These are phyloP conservation scores for Coracopsis vasa DNA, from an alignment of 2,113 vertebrate genomes.

Conservation along the genomic window DNA sequence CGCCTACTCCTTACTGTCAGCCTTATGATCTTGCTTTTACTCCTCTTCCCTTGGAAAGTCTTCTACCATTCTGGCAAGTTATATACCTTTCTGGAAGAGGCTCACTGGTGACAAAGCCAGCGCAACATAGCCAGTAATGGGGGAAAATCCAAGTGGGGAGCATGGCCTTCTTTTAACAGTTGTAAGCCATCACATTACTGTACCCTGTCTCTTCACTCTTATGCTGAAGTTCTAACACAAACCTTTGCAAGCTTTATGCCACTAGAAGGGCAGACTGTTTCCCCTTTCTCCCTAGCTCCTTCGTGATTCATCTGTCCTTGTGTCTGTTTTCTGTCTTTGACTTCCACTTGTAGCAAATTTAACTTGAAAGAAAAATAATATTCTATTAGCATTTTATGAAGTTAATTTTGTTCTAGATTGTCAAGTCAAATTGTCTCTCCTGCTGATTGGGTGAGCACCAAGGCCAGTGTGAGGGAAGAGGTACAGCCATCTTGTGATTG, in stretches of 20 bases:
- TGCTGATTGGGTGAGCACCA: background rate
- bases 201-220: background rate
- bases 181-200: background rate
- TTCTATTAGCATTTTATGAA: background rate
- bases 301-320: background rate
- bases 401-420: background rate
- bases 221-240: background rate
- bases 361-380: background rate
- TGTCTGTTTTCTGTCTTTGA: background rate
- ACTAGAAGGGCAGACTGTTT: background rate
- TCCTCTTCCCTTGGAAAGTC: background rate
- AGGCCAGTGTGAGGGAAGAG: background rate
- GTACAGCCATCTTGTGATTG: background rate
- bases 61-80: background rate
- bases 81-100: background rate
- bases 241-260: background rate
- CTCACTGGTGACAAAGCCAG: background rate
- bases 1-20: background rate
- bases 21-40: background rate
- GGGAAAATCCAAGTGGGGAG: background rate
- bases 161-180: background rate
- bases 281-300: background rate
- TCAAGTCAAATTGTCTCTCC: background rate
- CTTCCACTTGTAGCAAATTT: background rate
- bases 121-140: background rate